Base-by-base conservation (phyloP, 2,113 vertebrate genomes). In the Tetrax tetrax region DNA sequence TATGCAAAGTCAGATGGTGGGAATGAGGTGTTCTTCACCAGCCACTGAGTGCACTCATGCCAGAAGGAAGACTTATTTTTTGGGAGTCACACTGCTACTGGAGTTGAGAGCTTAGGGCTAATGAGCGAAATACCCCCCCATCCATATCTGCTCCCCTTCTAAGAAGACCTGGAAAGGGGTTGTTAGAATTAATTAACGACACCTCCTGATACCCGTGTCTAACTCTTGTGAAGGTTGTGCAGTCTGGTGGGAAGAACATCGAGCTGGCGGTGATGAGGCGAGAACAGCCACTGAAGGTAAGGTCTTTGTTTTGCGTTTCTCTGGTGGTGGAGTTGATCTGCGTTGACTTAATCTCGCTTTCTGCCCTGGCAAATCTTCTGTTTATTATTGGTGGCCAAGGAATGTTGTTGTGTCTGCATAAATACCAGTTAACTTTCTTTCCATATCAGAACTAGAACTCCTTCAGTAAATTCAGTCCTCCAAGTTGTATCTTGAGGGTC, bases 241-340 rank as follows among this genome's bases (percentile, higher is more conserved):
- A 99, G 89, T 98, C 98, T 3, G 98, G 98, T 5, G 98, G 98
- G 76, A 99, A 98, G 96, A 99, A 99, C 96, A 98, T 99, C 0
- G 98, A 99, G 81, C 97, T 99, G 82, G 98, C 99, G 0, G 98
- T 98, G 9, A 99, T 99, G 98, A 98, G 98, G 83, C 89, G 97
- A 25, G 98, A 98, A 27, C 98, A 98, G 57, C 97, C 98, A 0
- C 97, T 99, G 77, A 99, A 99, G 98, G 99, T 99, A 95, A 95
- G 68, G 29, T 1, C 61, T 21, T 5, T 16, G 18, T 66, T 78
- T 81, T 37, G 64, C 35, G 2, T 78, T 43, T 29, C 43, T 19
- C 45, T 24, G 38, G 25, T 13, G 33, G 35, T 16, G 14, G 45
- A 83, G 74, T 17, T 75, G 51, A 27, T 45, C n/a, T 11, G 21